Evolutionary conservation across 2,113 vertebrate species (phyloP).

Genomic region (Nanger granti): DNA sequence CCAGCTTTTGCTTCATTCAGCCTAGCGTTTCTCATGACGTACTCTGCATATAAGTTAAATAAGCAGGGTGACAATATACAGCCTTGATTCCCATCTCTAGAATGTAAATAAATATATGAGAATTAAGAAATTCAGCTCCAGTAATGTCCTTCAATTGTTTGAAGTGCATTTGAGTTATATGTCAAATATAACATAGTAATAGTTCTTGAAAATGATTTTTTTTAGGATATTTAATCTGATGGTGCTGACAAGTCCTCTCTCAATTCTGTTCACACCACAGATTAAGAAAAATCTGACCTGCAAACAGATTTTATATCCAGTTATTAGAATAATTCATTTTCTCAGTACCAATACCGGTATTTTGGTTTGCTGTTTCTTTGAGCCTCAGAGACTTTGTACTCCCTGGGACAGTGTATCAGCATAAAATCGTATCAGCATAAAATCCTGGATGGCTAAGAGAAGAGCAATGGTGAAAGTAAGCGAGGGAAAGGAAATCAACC

Average conservation of each 20-base stretch:
- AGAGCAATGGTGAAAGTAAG: background rate
- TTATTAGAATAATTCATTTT: background rate
- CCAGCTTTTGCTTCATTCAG: too few species aligned
- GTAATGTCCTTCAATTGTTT: background rate
- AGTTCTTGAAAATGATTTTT: background rate
- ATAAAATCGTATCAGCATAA: background rate
- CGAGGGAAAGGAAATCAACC: background rate
- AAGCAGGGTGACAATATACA: too few species aligned
- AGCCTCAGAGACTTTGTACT: background rate
- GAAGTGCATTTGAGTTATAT: background rate
- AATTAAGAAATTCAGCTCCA: background rate
- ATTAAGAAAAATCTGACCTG: background rate
- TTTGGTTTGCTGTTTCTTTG: background rate
- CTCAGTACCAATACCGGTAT: background rate
- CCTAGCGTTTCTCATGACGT: too few species aligned
- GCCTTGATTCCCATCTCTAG: background rate
- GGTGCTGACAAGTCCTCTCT: background rate
- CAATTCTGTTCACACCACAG: background rate
- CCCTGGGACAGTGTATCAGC: background rate
- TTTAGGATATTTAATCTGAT: conserved; percentile 4
- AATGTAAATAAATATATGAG: background rate
- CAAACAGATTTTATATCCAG: background rate
- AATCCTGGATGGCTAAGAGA: background rate
- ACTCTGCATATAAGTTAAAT: too few species aligned
- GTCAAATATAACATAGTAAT: background rate